Percentiles rank a stretch among this genome's conserved stretches.
phyloP scores from a whole-genome alignment of 1,140 invertebrate species.

The Daktulosphaira vitifoliae region DNA sequence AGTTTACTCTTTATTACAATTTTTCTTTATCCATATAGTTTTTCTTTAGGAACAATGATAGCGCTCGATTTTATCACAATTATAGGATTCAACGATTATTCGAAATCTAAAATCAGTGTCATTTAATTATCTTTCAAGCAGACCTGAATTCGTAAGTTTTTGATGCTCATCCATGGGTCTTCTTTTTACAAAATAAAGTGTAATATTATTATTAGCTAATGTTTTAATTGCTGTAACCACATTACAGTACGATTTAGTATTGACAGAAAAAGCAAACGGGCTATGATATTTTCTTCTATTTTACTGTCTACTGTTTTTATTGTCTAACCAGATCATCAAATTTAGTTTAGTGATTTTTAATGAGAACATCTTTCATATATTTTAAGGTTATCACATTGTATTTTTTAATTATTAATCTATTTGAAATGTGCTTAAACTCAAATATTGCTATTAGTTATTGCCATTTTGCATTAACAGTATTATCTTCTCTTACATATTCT shows the following conservation, averaged over 20 bases:
- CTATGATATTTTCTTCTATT: constrained; percentile 9
- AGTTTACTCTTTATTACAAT: not conserved
- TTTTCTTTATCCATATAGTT: not conserved
- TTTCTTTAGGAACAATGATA: not conserved
- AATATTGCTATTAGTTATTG: constrained; percentile 31
- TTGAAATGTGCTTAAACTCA: constrained; percentile 32
- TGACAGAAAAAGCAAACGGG: constrained; percentile 7
- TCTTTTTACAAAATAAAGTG: constrained; percentile 38
- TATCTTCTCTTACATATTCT: constrained; percentile 37
- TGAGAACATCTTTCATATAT: constrained; percentile 18
- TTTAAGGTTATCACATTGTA: not conserved
- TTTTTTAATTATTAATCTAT: not conserved
- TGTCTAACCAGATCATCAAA: constrained; percentile 11
- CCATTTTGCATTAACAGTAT: constrained; percentile 35
- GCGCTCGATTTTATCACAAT: not conserved
- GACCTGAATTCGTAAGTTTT: not conserved
- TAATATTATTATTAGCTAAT: constrained; percentile 35
- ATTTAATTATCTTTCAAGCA: not conserved
- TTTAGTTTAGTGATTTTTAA: constrained; percentile 13
- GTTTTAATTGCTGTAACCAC: constrained; percentile 33
- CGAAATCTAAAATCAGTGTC: constrained; percentile 42
- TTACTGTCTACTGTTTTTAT: not conserved
- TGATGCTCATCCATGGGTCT: constrained; percentile 38
- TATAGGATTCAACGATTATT: constrained; percentile 40
- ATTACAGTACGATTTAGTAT: constrained; percentile 18